Evolutionary conservation across 2,797 vertebrate genomes (phyloP), one percentile per base, ranked within the genome.

Genomic region (Myotis pilosus): DNA sequence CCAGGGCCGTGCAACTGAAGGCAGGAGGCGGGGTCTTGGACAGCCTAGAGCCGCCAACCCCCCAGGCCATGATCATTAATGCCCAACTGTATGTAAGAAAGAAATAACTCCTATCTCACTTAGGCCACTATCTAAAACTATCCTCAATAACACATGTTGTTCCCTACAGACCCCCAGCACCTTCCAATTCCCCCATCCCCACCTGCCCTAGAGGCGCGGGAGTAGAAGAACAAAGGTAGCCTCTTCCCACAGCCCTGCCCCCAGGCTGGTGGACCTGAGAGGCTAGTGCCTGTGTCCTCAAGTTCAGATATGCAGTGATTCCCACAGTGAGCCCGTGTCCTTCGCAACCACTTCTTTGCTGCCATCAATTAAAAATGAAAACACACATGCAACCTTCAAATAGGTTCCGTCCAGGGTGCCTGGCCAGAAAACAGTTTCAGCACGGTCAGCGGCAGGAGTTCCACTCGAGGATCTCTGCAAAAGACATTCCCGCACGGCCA

Each of bases 401-500:
- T 25, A 60, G 57, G 25, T 60, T 28, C 57, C 25, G 57, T 13
- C 57, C 57, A 12, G 57, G 57, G 25, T 12, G 57, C 25, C 57
- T 25, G 28, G 57, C 41, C 64, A 86, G 83, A 75, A 93, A 86
- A 68, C 5, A 23, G 60, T 82, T 44, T 53, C 57, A 49, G 78
- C 81, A 66, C 17, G 57, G 68, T 90, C 7, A 57, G 79, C 28
- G 60, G 57, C 30, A 84, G 49, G 87, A 72, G 41, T 95, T 96
- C 88, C 49, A 64, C 49, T 62, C 19, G 87, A 49, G 87, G 94
- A 93, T 82, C 81, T 96, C 97, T 97, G 96, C 82, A 94, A 95
- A 96, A 94, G 78, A 71, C 92, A 95, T 96, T 92, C 78, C 64
- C n/a, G 75, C 44, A 33, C 19, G 64, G 38, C 64, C 5, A 4